phyloP scores from a whole-genome alignment of 1,140 invertebrate species.

The Ceratina australensis region DNA sequence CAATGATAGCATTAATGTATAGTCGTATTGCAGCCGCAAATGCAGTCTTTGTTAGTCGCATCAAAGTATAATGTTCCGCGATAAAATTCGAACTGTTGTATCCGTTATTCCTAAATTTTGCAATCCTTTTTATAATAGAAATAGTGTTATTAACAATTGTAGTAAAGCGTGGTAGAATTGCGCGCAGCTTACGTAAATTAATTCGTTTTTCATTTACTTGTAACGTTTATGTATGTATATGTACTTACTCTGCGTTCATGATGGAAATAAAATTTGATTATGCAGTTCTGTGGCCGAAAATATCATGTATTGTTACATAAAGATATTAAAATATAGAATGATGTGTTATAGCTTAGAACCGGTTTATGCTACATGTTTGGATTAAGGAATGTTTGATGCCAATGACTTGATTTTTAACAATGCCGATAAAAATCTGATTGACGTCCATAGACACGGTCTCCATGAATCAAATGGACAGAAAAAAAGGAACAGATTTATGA shows the following conservation, averaged over 20 bases:
- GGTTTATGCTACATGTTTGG: neutral
- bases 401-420: neutral
- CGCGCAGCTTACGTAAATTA: neutral
- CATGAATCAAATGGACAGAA: neutral
- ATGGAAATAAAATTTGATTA: neutral
- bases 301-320: constrained; percentile 19
- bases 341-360: neutral
- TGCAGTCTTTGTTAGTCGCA: rapidly evolving
- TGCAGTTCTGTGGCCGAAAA: neutral
- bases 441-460: neutral
- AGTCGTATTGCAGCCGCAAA: neutral
- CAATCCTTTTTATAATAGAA: neutral
- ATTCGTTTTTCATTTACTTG: neutral
- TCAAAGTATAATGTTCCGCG: neutral
- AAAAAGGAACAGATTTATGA: neutral
- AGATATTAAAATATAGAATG: constrained; percentile 2
- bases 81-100: neutral
- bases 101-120: neutral
- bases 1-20: neutral
- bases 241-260: too few species aligned
- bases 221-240: neutral
- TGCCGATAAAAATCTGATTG: neutral
- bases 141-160: neutral
- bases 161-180: neutral
- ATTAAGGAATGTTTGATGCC: too few species aligned